These are phyloP conservation scores for Cynopterus sphinx DNA, from an alignment of 2,797 vertebrate species.

Conservation along the genomic window DNA sequence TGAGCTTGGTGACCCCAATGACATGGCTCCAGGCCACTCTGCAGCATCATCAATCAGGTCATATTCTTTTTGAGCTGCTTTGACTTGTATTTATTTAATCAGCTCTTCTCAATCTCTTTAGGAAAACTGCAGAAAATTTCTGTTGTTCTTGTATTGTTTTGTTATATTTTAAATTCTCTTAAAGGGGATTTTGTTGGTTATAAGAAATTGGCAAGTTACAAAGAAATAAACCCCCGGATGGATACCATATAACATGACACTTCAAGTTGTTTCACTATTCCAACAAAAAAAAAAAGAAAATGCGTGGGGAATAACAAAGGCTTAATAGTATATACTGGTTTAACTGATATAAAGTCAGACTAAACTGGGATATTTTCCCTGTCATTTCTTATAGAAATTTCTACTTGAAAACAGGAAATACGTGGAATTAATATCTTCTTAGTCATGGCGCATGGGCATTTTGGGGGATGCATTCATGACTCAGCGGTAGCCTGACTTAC, in stretches of 20 bases:
- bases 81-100: not conserved
- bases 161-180: not conserved
- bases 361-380: not conserved
- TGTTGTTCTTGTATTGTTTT: not conserved
- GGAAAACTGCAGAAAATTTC: not conserved
- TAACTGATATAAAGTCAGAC: not conserved
- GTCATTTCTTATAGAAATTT: not conserved
- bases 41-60: fast-evolving
- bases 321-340: not conserved
- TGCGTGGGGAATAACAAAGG: not conserved
- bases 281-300: not conserved
- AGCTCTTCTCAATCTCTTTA: not conserved
- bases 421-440: not conserved
- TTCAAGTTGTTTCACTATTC: not conserved
- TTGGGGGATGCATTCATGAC: not conserved
- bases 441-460: not conserved
- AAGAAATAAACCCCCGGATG: constrained; percentile 22
- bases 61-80: not conserved
- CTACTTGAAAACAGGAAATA: not conserved
- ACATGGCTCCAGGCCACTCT: fast-evolving
- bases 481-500: not conserved
- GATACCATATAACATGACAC: not conserved
- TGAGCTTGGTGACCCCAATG: not conserved
- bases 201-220: constrained; percentile 4
- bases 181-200: not conserved